Evolutionary conservation across 2,113 vertebrate species (phyloP), one percentile per base, ranked within the genome.

Genomic region (Rutilus rutilus): DNA sequence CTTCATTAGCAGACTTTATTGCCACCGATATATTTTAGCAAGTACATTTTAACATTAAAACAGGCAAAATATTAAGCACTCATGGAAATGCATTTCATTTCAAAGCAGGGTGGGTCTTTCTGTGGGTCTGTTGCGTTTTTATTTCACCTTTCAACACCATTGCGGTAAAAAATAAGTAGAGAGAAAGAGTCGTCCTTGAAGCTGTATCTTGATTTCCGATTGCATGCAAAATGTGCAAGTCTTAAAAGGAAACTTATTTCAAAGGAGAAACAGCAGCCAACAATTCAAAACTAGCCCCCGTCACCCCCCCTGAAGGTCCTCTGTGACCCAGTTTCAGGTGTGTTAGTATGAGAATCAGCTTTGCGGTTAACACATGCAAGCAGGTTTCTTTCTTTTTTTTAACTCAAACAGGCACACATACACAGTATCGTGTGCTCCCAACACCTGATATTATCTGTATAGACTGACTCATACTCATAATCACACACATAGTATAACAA

Each of bases 341-440:
- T 79, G 74, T 87, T 47, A n/a, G 75, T 84, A 69, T 79, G 64
- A 78, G 81, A 52, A 69, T n/a, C 57, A 54, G 50, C 33, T 67
- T 67, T 75, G 73, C 90, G 90, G 88, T 92, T 90, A 92, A 92
- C 89, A 90, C 14, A 87, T 80, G 69, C 78, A 27, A n/a, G 33
- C 59, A 78, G 59, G n/a, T 6, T 45, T 75, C 47, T 14, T 75
- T 39, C 14, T 30, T 12, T 33, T 17, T 47, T 42, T 30, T 33
- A 52, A 57, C 23, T 59, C 73, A 4, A n/a, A 77, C 47, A 83
- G 14, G 21, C 84, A 73, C 60, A 81, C 17, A 67, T 10, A 74
- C 64, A 74, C 5, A 64, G 11, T 27, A 57, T 1, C 8, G 2
- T 62, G 21, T 42, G 12, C 39, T 80, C n/a, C 33, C 59, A 64